phyloP scores from a whole-genome alignment of 1,140 invertebrate species.

The Diprion similis region DNA sequence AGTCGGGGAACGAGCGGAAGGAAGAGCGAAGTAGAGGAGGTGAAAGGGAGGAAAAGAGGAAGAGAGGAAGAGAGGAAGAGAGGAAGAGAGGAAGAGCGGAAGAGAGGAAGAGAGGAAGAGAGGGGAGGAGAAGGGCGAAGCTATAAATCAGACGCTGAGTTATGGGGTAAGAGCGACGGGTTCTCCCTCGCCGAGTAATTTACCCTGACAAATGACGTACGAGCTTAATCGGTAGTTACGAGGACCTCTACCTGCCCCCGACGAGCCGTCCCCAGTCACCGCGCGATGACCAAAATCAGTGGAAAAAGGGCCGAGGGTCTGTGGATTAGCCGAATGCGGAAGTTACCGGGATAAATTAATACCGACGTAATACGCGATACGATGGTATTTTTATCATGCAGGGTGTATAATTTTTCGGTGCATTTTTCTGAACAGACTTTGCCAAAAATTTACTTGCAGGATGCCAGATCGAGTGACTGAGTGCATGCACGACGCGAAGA shows the following conservation, averaged over 20 bases:
- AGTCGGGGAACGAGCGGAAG: background rate
- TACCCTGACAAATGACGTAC: constrained; percentile 7
- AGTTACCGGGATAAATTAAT: constrained; percentile 7
- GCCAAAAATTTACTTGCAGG: no score
- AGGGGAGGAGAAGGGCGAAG: constrained; percentile 21
- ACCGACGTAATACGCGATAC: background rate
- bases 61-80: constrained; percentile 18
- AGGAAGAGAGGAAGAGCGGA: constrained; percentile 22
- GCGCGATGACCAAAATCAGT: background rate
- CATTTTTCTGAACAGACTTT: no score
- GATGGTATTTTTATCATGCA: background rate
- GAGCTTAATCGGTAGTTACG: constrained; percentile 7
- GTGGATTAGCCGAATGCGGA: constrained; percentile 17
- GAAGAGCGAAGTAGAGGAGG: background rate
- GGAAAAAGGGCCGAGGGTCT: background rate
- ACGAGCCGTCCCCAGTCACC: constrained; percentile 21
- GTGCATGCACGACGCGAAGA: no score
- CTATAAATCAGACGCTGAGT: constrained; percentile 22
- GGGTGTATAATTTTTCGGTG: no score
- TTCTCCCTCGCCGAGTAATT: constrained; percentile 5
- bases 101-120: constrained; percentile 27
- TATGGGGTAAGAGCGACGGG: constrained; percentile 4
- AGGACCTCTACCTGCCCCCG: constrained; percentile 9
- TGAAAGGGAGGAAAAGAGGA: constrained; percentile 13
- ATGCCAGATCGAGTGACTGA: no score